Conservation (phyloP, 2,797 vertebrate species). For the Spheniscus humboldti region DNA sequence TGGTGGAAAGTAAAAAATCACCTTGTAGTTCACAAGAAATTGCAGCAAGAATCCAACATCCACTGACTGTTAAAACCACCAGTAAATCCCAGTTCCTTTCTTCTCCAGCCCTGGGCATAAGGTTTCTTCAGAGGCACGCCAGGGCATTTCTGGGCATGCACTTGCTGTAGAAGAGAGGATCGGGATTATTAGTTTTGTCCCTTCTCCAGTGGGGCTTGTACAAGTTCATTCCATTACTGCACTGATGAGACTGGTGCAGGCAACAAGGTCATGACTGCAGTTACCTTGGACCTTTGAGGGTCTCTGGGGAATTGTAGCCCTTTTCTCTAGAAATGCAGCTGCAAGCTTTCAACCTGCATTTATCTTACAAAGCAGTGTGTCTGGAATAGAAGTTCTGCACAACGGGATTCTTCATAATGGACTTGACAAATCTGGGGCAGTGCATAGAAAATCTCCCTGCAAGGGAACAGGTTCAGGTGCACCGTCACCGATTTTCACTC, state of each 20-base stretch:
- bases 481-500: slow-evolving; percentile 18
- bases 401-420: slow-evolving; percentile 54
- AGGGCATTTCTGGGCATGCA: not conserved
- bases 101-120: not conserved
- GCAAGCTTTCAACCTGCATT: slow-evolving; percentile 31
- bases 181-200: not conserved
- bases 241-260: not conserved
- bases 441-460: slow-evolving; percentile 48
- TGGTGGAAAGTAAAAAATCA: not conserved
- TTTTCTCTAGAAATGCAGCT: slow-evolving; percentile 57
- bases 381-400: slow-evolving; percentile 17
- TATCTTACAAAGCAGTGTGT: slow-evolving; percentile 33
- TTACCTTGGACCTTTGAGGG: slow-evolving; percentile 44
- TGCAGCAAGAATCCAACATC: not conserved
- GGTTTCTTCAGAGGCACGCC: not conserved
- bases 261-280: slow-evolving; percentile 23
- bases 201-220: slow-evolving; percentile 7
- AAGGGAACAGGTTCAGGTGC: slow-evolving; percentile 49
- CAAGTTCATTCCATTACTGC: not conserved
- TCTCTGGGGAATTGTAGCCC: slow-evolving; percentile 34
- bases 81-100: not conserved
- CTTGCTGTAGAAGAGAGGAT: not conserved
- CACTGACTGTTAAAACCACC: not conserved
- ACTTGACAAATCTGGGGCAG: slow-evolving; percentile 67
- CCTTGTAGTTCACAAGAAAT: not conserved